Conservation (phyloP, 2,113 vertebrate species). For the Callipepla squamata region DNA sequence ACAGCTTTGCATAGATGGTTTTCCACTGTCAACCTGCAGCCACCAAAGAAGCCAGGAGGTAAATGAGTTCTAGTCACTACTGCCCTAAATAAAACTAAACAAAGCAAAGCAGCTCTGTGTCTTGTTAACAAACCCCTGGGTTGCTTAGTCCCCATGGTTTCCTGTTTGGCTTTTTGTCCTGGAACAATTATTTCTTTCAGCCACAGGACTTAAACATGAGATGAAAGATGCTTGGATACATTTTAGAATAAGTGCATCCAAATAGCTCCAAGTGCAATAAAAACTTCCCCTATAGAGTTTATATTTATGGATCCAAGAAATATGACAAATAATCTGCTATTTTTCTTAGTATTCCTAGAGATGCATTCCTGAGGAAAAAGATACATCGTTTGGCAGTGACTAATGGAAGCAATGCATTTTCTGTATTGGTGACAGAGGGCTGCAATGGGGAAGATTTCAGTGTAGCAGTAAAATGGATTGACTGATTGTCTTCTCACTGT, state of each 20-base stretch:
- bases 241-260: background rate
- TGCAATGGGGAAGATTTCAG: background rate
- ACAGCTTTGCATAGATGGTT: background rate
- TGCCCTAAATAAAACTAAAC: background rate
- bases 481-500: background rate
- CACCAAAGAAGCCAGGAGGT: background rate
- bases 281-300: background rate
- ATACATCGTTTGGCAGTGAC: background rate
- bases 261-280: background rate
- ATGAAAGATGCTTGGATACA: background rate
- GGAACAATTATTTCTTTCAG: background rate
- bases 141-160: background rate
- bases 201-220: background rate
- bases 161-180: background rate
- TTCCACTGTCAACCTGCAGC: background rate
- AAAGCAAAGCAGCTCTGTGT: background rate
- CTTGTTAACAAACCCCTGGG: background rate
- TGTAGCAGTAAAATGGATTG: background rate
- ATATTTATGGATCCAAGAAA: constrained; percentile 25
- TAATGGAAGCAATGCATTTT: background rate
- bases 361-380: background rate
- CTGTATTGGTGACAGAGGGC: background rate
- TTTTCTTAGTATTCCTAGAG: background rate
- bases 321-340: background rate
- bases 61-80: background rate